Evolutionary conservation across 2,888 invertebrate species (phyloP).

Genomic region (Agapetus fuscipes): DNA sequence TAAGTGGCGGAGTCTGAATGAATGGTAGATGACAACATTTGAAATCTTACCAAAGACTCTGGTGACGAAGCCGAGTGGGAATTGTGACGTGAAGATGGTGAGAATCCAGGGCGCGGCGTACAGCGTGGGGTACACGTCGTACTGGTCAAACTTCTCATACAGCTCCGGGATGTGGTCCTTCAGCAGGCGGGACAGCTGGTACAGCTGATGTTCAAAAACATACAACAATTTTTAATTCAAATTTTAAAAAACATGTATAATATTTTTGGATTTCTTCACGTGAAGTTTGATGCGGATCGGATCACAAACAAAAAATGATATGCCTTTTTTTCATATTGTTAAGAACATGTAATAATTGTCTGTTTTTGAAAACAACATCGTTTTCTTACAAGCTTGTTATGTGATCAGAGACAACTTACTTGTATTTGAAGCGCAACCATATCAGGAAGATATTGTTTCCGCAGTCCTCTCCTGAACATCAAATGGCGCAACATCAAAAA

Average conservation of each 20-base stretch:
- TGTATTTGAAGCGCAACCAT: slow-evolving; percentile 87
- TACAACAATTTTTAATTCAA: too few species aligned
- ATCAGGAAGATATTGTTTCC: slow-evolving; percentile 87
- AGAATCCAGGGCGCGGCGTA: slow-evolving; percentile 97
- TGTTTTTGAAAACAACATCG: too few species aligned
- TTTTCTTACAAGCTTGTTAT: too few species aligned
- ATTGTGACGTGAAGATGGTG: slow-evolving; percentile 93
- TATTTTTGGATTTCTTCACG: background rate
- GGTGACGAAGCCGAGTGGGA: slow-evolving; percentile 90
- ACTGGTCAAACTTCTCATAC: slow-evolving; percentile 74
- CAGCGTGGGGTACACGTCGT: slow-evolving; percentile 88
- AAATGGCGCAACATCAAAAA: slow-evolving; percentile 80
- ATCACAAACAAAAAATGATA: too few species aligned
- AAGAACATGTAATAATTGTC: too few species aligned
- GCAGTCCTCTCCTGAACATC: slow-evolving; percentile 82
- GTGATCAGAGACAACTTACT: slow-evolving; percentile 25
- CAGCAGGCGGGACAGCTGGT: slow-evolving; percentile 84
- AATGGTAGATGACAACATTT: too few species aligned
- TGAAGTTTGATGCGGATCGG: too few species aligned
- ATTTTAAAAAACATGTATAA: background rate
- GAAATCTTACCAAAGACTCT: slow-evolving; percentile 80
- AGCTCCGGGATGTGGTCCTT: slow-evolving; percentile 81
- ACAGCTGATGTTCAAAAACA: too few species aligned
- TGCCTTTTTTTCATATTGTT: too few species aligned
- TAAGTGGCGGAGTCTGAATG: too few species aligned